Percentiles rank a stretch among this genome's conserved stretches.
Conservation (phyloP, 2,888 invertebrate genomes). For the Xanthia togata region DNA sequence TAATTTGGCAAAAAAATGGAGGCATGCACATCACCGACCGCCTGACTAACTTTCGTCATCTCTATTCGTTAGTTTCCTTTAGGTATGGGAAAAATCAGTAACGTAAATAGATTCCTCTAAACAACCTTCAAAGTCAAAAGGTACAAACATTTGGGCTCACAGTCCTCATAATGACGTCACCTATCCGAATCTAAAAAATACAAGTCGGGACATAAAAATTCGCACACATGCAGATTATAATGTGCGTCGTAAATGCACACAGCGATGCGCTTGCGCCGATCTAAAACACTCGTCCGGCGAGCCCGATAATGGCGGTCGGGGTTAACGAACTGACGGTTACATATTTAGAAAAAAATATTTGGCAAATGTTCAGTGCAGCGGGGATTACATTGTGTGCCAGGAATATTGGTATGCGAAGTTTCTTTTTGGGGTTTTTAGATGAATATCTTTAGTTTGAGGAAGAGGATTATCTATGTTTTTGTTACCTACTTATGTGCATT, state of each 20-base stretch:
- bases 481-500: background rate
- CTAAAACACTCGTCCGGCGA: conserved; percentile 85
- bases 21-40: background rate
- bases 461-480: background rate
- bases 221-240: conserved; percentile 66
- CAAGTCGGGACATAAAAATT: conserved; percentile 68
- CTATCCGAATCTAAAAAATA: conserved; percentile 73
- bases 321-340: conserved; percentile 83
- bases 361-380: conserved; percentile 86
- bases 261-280: conserved; percentile 80
- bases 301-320: conserved; percentile 86
- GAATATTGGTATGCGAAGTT: conserved; percentile 51
- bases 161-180: conserved; percentile 62
- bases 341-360: conserved; percentile 91
- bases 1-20: background rate
- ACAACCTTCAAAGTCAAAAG: conserved; percentile 41
- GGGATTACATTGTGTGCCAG: conserved; percentile 74
- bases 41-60: background rate
- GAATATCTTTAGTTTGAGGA: background rate
- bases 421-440: conserved; percentile 31
- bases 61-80: background rate
- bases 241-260: conserved; percentile 61
- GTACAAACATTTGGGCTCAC: conserved; percentile 31
- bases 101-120: conserved; percentile 20
- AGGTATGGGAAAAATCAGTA: conserved; percentile 12